Percentiles rank a stretch among this genome's conserved stretches.
Evolutionary conservation across 2,888 invertebrate genomes (phyloP).

Genomic region (Orgyia antiqua): DNA sequence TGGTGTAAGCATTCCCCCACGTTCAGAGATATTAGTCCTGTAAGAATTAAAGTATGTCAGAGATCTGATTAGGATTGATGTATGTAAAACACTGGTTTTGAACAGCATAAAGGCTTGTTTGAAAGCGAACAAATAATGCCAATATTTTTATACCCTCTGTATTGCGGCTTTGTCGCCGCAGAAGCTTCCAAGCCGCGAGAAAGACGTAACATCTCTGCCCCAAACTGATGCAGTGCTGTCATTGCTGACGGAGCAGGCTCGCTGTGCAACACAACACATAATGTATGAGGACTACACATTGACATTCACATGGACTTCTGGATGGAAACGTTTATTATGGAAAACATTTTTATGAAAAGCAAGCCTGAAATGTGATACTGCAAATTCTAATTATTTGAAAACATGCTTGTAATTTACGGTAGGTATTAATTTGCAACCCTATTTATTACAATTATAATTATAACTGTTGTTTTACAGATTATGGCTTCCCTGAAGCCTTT

Average conservation of each 20-base stretch:
- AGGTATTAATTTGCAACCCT: too few relatives aligned
- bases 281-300: constrained; percentile 57
- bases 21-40: constrained; percentile 64
- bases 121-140: constrained; percentile 54
- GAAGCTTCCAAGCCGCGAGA: constrained; percentile 89
- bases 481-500: too few relatives aligned
- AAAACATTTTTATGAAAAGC: constrained; percentile 17
- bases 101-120: too few relatives aligned
- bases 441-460: too few relatives aligned
- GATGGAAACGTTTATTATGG: constrained; percentile 15
- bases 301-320: constrained; percentile 32
- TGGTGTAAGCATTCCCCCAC: constrained; percentile 65
- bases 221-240: constrained; percentile 91
- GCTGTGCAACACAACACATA: constrained; percentile 73
- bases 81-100: too few relatives aligned
- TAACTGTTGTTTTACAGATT: too few relatives aligned
- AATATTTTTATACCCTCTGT: constrained; percentile 66
- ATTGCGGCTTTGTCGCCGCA: constrained; percentile 65
- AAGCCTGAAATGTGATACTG: constrained; percentile 11
- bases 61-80: too few relatives aligned
- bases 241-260: constrained; percentile 89
- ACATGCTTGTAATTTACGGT: too few relatives aligned
- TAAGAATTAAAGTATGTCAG: too few relatives aligned
- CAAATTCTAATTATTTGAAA: too few relatives aligned
- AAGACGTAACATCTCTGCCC: constrained; percentile 90